Conservation (phyloP, 2,797 vertebrate species). For the Clarias pachynema region DNA sequence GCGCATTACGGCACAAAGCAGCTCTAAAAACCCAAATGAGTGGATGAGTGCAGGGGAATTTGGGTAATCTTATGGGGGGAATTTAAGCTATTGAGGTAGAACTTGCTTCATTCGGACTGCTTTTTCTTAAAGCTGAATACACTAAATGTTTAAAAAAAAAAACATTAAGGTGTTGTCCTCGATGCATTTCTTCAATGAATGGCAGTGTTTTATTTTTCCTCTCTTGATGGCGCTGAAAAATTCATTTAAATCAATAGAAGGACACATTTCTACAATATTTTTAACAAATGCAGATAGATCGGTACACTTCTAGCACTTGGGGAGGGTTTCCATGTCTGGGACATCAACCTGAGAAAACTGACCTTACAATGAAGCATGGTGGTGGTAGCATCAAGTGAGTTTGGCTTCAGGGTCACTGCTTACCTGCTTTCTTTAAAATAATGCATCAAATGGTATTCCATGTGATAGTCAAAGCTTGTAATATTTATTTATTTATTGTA, state of each 20-base stretch:
- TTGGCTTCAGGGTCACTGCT: not conserved
- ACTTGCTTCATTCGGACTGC: not conserved
- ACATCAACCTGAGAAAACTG: not conserved
- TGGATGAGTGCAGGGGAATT: slow-evolving; percentile 8
- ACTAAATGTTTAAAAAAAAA: not conserved
- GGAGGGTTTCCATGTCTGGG: not conserved
- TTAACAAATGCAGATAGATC: not conserved
- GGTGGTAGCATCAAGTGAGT: not conserved
- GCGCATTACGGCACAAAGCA: slow-evolving; percentile 25
- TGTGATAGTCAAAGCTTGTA: not conserved
- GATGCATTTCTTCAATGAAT: not conserved
- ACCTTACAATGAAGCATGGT: not conserved
- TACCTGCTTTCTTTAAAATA: not conserved
- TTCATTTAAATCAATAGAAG: not conserved
- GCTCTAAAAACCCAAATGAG: slow-evolving; percentile 26
- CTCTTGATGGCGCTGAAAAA: not conserved
- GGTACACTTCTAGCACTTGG: not conserved
- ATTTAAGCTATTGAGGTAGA: not conserved
- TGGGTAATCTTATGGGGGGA: not conserved
- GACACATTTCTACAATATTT: not conserved
- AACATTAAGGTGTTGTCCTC: not conserved
- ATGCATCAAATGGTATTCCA: not conserved
- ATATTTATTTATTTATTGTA: not conserved
- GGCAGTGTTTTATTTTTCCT: not conserved
- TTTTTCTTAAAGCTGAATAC: not conserved